Conservation (phyloP, 2,797 vertebrate species). For the Tiaroga cobitis region DNA sequence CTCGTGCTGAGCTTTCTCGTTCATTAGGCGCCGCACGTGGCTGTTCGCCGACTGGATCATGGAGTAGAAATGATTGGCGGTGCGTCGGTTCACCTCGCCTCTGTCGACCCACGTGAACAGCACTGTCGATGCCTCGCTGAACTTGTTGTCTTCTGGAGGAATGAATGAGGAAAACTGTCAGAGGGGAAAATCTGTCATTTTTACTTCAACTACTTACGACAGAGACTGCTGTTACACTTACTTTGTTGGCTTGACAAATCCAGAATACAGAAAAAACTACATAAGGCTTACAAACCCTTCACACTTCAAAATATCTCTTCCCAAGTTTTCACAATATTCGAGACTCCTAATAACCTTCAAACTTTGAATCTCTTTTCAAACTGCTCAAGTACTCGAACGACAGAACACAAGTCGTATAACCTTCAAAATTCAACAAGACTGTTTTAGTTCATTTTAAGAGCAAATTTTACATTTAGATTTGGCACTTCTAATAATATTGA, state of each 20-base stretch:
- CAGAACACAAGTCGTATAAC: not conserved
- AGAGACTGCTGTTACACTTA: not conserved
- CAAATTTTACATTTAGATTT: not conserved
- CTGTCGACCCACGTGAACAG: constrained; percentile 94
- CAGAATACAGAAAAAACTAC: not conserved
- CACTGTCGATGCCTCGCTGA: constrained; percentile 87
- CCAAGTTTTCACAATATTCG: not conserved
- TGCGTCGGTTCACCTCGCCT: constrained; percentile 92
- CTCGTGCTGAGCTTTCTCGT: constrained; percentile 90
- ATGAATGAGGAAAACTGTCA: constrained; percentile 35
- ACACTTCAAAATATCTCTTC: constrained; percentile 13
- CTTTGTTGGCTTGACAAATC: not conserved
- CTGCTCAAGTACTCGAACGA: not conserved
- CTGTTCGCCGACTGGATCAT: constrained; percentile 97
- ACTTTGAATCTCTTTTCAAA: not conserved
- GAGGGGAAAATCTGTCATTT: constrained; percentile 5
- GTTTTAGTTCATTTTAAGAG: not conserved
- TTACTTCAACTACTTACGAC: not conserved
- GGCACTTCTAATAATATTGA: not conserved
- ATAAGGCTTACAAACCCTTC: not conserved
- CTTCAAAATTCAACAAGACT: not conserved
- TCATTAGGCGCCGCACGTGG: constrained; percentile 92
- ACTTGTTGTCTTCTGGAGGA: constrained; percentile 87
- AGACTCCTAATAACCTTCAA: constrained; percentile 2
- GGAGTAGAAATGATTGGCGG: constrained; percentile 94